Evolutionary conservation across 2,797 vertebrate genomes (phyloP), one percentile per base, ranked within the genome.

Genomic region (Salmo trutta): DNA sequence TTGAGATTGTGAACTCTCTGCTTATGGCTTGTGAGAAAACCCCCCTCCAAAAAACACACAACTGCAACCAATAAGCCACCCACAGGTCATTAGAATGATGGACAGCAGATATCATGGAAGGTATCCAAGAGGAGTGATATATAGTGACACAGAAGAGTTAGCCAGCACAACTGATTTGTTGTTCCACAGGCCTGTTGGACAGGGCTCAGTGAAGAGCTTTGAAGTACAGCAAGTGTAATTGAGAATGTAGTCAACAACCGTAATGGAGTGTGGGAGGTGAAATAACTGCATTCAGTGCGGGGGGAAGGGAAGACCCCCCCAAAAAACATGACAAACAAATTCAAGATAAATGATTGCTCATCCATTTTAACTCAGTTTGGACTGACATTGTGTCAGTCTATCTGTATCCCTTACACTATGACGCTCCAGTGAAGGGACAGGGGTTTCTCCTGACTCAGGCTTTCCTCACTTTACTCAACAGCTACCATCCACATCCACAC

Each of bases 291-390:
- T 66, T 77, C 29, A 74, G 68, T 65, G 74, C 16, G 16, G 6
- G 8, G 41, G 83, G 71, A 75, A 65, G 21, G 33, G n/a, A 29
- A 47, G 8, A 3, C 10, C 41, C 41, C 5, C 41, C 36, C 36
- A 41, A 33, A 81, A 83, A n/a, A 77, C 33, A 75, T 70, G 41
- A 14, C 53, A 70, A 24, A 75, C 54, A 74, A 64, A 53, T 73
- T 70, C 33, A 75, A 78, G 72, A 83, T 69, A 78, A 86, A 81
- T 77, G 66, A 85, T 83, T 74, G 52, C 73, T 87, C 79, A 84
- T 85, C 82, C 83, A 73, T 88, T 81, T 72, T 36, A 51, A 67
- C 75, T 27, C 33, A 21, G 64, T 47, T 47, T 47, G 10, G 41
- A 47, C 10, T 21, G 69, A 24, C 21, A 77, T 64, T 16, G 0